Evolutionary conservation across 2,113 vertebrate genomes (phyloP).

Genomic region (Carassius carassius): DNA sequence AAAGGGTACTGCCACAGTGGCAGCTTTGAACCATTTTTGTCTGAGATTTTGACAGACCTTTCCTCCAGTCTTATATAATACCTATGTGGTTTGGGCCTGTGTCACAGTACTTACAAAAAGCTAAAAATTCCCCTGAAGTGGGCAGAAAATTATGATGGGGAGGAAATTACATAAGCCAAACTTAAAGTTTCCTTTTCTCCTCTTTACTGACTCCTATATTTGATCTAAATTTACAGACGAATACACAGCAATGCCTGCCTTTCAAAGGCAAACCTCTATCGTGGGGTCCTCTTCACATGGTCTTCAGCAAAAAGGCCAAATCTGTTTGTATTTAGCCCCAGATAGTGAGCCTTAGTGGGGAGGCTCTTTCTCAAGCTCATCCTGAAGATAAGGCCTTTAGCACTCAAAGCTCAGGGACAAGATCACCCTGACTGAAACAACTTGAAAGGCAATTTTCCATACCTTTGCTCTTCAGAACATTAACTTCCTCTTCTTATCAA

Average conservation of each 20-base stretch:
- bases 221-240: not conserved
- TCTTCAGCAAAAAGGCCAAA: constrained; percentile 68
- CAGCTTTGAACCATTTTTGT: not conserved
- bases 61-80: too few relatives aligned
- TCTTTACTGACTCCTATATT: not conserved
- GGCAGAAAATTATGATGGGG: not conserved
- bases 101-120: too few relatives aligned
- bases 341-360: constrained; percentile 64
- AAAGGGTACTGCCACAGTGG: not conserved
- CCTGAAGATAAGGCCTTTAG: constrained; percentile 60
- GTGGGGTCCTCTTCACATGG: constrained; percentile 59
- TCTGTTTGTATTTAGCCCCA: constrained; percentile 63
- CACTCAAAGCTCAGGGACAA: constrained; percentile 56
- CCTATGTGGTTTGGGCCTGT: too few relatives aligned
- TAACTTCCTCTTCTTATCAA: constrained; percentile 55
- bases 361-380: constrained; percentile 54
- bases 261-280: constrained; percentile 65
- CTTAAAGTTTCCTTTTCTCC: not conserved
- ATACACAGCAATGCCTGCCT: constrained; percentile 19
- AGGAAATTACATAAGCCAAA: not conserved
- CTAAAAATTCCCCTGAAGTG: not conserved
- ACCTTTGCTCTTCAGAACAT: constrained; percentile 54
- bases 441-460: constrained; percentile 58
- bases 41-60: not conserved
- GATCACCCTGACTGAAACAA: constrained; percentile 56